Base-by-base conservation (phyloP, 2,113 vertebrate species). In the Labeo catla region DNA sequence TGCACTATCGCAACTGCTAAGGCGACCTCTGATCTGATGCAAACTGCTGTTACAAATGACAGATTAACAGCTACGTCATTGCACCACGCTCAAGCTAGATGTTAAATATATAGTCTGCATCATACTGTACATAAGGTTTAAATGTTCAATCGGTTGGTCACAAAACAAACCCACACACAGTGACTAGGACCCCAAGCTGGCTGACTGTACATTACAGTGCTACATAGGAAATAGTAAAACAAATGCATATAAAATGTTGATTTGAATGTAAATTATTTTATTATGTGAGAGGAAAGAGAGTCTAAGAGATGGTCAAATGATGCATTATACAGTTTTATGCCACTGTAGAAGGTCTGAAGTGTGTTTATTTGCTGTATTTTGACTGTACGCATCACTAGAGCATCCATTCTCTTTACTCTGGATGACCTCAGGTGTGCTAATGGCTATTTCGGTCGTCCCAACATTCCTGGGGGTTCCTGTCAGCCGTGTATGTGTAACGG, bases 391-490 rank as follows among this genome's bases (percentile, higher is more conserved):
- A 39, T 45, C 19, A 63, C 21, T 77, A 11, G 39, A 57, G 13
- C 2, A 23, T 43, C 49, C n/a, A 36, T 52, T 80, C 79, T 77
- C 45, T 77, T 36, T 59, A 8, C 23, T 86, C 19, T 66, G 36
- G 28, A 9, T 72, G 39, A 54, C 77, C 83, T 73, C 92, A 99
- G 98, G 91, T 99, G 98, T 93, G 94, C 96, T 81, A 97, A 97
- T 80, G 98, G 98, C 72, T 98, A 96, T 95, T 97, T 95, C 49
- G 98, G 98, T 78, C 95, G 95, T 81, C 97, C 98, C 83, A 78
- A 90, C 8, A 89, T 95, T 89, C 96, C 96, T 28, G 97, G 98
- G 15, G 95, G 95, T 88, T 97, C 93, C 0, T 99, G 98, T 92
- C 96, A 95, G 87, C 97, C 94, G 3, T 99, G 98, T 90, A 93